phyloP scores from a whole-genome alignment of 2,888 invertebrate genomes.

The Stenodera caucasica region DNA sequence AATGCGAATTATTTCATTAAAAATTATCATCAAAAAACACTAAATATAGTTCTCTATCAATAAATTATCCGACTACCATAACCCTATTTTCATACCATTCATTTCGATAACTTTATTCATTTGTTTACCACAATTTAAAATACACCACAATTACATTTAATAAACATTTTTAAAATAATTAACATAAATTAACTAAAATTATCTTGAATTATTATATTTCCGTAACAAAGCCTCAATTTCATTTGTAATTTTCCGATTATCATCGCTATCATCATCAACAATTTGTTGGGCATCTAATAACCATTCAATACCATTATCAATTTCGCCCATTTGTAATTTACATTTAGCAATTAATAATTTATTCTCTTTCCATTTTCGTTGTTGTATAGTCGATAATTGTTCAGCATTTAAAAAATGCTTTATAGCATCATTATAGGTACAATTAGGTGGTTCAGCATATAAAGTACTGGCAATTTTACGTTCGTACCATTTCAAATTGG shows the following conservation, averaged over 20 bases:
- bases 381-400: conserved; percentile 53
- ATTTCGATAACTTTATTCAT: too few relatives aligned
- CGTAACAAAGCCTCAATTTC: conserved; percentile 45
- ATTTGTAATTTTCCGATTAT: conserved; percentile 35
- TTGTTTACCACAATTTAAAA: background rate
- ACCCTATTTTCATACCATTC: too few relatives aligned
- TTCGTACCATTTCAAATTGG: conserved; percentile 59
- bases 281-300: conserved; percentile 50
- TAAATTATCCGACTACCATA: too few relatives aligned
- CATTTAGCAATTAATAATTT: conserved; percentile 62
- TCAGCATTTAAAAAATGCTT: conserved; percentile 61
- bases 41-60: too few relatives aligned
- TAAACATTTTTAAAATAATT: conserved; percentile 16
- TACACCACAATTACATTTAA: too few relatives aligned
- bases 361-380: conserved; percentile 62
- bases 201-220: conserved; percentile 48
- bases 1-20: too few relatives aligned
- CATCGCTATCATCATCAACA: conserved; percentile 25
- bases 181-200: conserved; percentile 26
- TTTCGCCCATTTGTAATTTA: conserved; percentile 58
- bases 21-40: too few relatives aligned
- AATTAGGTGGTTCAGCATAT: conserved; percentile 65
- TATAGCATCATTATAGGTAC: conserved; percentile 66
- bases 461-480: conserved; percentile 66
- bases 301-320: conserved; percentile 58